phyloP scores from a whole-genome alignment of 2,888 invertebrate species.

The Drosophila acutilabella region DNA sequence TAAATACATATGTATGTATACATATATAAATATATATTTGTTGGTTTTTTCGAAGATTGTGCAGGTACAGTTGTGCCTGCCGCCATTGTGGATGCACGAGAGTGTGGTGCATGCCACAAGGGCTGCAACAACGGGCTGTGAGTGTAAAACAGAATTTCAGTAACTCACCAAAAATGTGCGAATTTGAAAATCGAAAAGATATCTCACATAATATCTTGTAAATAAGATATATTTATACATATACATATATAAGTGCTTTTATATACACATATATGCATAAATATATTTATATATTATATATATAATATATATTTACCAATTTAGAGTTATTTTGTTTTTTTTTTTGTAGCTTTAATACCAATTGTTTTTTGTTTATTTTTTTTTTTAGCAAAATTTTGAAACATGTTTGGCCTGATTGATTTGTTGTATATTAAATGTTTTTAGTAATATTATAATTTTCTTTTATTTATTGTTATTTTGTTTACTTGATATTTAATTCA shows the following conservation, averaged over 20 bases:
- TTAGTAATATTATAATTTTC: constrained; percentile 54
- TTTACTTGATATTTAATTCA: constrained; percentile 55
- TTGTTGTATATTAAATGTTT: constrained; percentile 80
- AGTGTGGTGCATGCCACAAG: constrained; percentile 32
- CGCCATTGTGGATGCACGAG: constrained; percentile 11
- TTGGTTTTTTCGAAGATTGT: constrained; percentile 2
- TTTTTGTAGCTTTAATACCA: constrained; percentile 58
- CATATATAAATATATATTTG: neutral
- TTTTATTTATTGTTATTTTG: constrained; percentile 53
- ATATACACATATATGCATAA: neutral
- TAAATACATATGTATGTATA: neutral
- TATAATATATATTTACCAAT: constrained; percentile 25
- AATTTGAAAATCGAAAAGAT: constrained; percentile 15
- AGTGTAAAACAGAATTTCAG: constrained; percentile 14
- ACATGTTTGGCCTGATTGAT: constrained; percentile 85
- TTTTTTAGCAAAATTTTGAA: constrained; percentile 83
- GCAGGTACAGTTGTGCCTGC: constrained; percentile 9
- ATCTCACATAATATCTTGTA: constrained; percentile 5
- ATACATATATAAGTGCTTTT: neutral
- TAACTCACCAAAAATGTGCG: constrained; percentile 28
- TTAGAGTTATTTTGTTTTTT: constrained; percentile 5
- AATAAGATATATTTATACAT: neutral
- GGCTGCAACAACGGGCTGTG: constrained; percentile 35
- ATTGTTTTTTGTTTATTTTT: constrained; percentile 55
- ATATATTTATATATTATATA: constrained; percentile 6